A percentile compares a stretch with the other conserved stretches of the same genome.
phyloP scores from a whole-genome alignment of 2,113 vertebrate species.

The Mastomys natalensis region DNA sequence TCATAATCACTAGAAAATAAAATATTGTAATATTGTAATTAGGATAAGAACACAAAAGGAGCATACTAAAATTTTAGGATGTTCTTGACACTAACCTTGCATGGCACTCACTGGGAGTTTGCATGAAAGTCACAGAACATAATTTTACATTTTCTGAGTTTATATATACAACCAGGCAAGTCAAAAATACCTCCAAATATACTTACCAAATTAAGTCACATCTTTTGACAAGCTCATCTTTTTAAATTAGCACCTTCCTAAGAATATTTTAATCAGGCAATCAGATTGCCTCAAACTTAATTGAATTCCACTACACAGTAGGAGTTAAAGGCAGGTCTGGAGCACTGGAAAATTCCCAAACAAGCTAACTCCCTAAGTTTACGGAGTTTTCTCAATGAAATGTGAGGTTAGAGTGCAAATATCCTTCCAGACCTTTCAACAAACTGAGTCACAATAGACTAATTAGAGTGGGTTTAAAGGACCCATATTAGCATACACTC shows the following conservation, averaged over 20 bases:
- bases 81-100: background rate
- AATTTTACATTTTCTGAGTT: background rate
- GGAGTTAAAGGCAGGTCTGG: background rate
- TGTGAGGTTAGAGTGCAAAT: accelerated
- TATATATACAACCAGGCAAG: slow-evolving; percentile 46
- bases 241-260: slow-evolving; percentile 64
- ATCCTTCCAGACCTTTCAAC: background rate
- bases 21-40: background rate
- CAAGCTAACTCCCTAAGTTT: background rate
- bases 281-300: slow-evolving; percentile 42
- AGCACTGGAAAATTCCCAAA: background rate
- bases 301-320: background rate
- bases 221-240: slow-evolving; percentile 68
- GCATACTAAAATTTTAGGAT: no score
- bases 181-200: slow-evolving; percentile 55
- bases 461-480: accelerated
- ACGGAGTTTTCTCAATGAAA: background rate
- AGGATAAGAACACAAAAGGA: background rate
- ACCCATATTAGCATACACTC: accelerated
- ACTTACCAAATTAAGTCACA: slow-evolving; percentile 62
- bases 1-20: background rate
- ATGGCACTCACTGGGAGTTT: background rate
- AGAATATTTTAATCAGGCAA: slow-evolving; percentile 68
- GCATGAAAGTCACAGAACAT: background rate
- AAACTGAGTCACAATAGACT: background rate